Conservation (phyloP, 2,113 vertebrate genomes). For the Syngnathus scovelli region DNA sequence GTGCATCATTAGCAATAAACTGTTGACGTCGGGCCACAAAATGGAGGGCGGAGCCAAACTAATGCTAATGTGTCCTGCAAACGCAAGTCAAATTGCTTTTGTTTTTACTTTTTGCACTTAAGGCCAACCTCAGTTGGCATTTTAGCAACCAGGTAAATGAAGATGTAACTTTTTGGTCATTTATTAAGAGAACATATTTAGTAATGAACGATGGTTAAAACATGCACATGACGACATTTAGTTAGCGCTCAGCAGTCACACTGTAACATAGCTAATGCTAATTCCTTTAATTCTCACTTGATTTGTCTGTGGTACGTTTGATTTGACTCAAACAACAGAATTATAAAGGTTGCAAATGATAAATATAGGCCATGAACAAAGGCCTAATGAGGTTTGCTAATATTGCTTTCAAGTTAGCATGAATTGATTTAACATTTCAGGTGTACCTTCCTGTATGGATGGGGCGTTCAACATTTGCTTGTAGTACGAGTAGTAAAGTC, state of each 20-base stretch:
- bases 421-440: not conserved
- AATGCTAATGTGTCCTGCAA: not conserved
- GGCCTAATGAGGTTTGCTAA: not conserved
- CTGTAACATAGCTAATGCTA: too few relatives aligned
- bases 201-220: not conserved
- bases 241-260: not conserved
- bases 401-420: not conserved
- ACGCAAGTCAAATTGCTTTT: not conserved
- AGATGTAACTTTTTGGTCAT: not conserved
- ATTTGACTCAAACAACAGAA: too few relatives aligned
- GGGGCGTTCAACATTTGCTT: conserved; percentile 93
- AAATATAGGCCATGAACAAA: not conserved
- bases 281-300: not conserved
- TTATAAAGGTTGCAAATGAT: too few relatives aligned
- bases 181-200: not conserved
- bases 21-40: not conserved
- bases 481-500: conserved; percentile 98
- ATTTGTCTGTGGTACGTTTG: not conserved
- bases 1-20: not conserved
- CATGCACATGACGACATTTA: not conserved
- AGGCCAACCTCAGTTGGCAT: not conserved
- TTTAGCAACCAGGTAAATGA: not conserved
- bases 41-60: not conserved
- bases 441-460: conserved; percentile 85
- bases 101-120: not conserved